Base-by-base conservation (phyloP, 2,113 vertebrate species). In the Coptodon rendalli region DNA sequence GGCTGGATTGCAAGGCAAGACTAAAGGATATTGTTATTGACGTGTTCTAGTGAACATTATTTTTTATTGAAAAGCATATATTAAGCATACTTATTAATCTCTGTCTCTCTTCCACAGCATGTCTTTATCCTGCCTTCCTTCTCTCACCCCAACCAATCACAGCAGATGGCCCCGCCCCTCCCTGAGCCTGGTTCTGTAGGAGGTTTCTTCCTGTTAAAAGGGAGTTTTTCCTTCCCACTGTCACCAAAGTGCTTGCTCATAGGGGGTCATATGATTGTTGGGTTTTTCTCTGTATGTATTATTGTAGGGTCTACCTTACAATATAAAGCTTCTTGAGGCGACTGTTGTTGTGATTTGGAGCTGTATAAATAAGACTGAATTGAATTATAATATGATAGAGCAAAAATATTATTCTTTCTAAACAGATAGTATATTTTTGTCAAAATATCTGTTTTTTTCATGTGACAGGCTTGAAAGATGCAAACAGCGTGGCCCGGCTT, bases 1-100 rank as follows among this genome's bases (percentile, higher is more conserved):
- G 16, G 34, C 19, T 68, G 63, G 19, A 38, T 36, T 34, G 57
- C 14, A 17, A 31, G 27, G 7, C 14, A 16, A 59, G 57, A 59
- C 0, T 9, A 59, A 59, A 31, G 7, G 16, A 1, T 59, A 59
- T 31, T 31, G 1, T 61, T 7, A 66, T 1, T 38, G 61, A 66
- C 34, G 17, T 66, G 6, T 8, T 66, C 2, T 0, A 38, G 10
- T 38, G 61, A 66, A 38, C 6, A 0, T 66, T 38, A 36, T 66
- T 5, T 68, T 68, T 22, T 22, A 22, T 40, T 40, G n/a, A 40
- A 68, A 40, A 68, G 7, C 34, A 40, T 19, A 22, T 68, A n/a
- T 22, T 13, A 31, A 29, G 0, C 2, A 59, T 17, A 6, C 0
- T 1, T 59, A 59, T 0, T 59, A 31, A 59, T 0, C 14, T 59